Evolutionary conservation across 2,113 vertebrate genomes (phyloP).

Genomic region (Eurystomus gularis): DNA sequence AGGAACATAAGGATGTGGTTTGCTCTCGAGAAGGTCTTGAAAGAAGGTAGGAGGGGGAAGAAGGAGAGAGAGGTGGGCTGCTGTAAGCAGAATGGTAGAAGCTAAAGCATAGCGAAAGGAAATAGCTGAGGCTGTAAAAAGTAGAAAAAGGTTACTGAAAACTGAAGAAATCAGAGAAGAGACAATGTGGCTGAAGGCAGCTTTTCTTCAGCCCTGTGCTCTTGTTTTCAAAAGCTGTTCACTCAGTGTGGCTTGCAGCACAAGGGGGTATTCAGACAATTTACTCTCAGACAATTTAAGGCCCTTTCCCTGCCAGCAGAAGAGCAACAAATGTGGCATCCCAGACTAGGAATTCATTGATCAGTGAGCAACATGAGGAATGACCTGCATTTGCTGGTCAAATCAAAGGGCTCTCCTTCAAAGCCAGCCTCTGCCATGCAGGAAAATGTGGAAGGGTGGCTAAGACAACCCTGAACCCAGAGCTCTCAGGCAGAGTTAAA

Average conservation of each 20-base stretch:
- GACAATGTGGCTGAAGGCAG: not conserved
- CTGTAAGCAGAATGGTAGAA: not conserved
- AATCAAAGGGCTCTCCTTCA: not conserved
- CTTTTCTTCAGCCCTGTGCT: not conserved
- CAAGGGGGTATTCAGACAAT: not conserved
- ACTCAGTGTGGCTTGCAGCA: not conserved
- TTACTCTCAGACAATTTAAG: too few relatives aligned
- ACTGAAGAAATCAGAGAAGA: not conserved
- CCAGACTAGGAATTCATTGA: not conserved
- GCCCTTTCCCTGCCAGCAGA: not conserved
- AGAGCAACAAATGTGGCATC: not conserved
- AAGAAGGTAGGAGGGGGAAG: constrained; percentile 33
- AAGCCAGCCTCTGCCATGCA: not conserved
- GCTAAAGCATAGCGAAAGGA: not conserved
- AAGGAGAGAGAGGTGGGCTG: constrained; percentile 46
- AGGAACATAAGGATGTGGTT: constrained; percentile 59
- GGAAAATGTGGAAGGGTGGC: not conserved
- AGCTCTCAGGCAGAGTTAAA: not conserved
- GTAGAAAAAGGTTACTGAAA: constrained; percentile 31
- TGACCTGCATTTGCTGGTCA: not conserved
- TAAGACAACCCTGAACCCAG: not conserved
- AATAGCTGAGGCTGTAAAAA: constrained; percentile 24
- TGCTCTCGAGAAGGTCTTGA: constrained; percentile 32
- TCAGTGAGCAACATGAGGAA: not conserved
- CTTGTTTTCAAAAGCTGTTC: not conserved